Conservation (phyloP, 2,888 invertebrate genomes). For the Drosophila melanocephala region DNA sequence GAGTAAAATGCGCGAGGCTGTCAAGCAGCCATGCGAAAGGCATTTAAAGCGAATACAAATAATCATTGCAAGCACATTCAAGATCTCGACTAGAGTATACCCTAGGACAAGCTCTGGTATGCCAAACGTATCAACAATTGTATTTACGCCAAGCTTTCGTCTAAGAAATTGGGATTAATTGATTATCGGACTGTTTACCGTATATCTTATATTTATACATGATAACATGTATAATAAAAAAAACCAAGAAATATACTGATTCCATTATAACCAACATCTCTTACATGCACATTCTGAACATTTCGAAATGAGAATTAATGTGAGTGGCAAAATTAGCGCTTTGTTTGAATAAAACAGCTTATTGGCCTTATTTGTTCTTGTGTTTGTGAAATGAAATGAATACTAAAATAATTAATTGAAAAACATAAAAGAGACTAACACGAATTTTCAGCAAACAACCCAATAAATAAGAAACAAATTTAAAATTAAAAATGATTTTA, state of each 20-base stretch:
- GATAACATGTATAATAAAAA: not conserved
- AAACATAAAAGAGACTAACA: not conserved
- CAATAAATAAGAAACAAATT: not conserved
- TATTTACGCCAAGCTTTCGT: not conserved
- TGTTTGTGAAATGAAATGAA: no score
- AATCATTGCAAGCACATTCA: not conserved
- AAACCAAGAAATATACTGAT: not conserved
- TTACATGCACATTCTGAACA: not conserved
- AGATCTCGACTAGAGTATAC: not conserved
- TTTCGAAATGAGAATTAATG: no score
- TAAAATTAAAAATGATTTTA: not conserved
- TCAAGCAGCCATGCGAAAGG: constrained; percentile 41
- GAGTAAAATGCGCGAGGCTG: constrained; percentile 31
- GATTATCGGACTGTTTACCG: not conserved
- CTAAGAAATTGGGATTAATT: not conserved
- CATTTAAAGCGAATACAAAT: constrained; percentile 33
- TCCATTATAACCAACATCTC: not conserved
- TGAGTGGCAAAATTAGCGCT: no score
- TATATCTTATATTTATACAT: not conserved
- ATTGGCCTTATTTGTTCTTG: no score
- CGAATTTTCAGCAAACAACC: not conserved
- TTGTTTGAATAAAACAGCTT: no score
- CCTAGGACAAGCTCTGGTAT: not conserved
- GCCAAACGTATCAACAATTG: not conserved
- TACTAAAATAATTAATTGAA: not conserved